phyloP scores from a whole-genome alignment of 2,113 vertebrate species.

The Marmota monax region DNA sequence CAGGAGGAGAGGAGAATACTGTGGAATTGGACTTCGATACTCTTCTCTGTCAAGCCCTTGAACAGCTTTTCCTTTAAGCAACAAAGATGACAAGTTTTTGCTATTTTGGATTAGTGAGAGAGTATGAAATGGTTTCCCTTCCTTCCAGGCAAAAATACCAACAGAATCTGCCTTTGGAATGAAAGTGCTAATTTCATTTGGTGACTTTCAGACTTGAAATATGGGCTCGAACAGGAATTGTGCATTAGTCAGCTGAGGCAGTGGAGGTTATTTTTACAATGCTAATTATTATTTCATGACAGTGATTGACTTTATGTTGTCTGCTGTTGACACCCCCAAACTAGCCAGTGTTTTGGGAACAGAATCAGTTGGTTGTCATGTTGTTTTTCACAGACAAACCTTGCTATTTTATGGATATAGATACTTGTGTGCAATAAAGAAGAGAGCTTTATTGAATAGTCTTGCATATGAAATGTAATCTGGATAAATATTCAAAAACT shows the following conservation, averaged over 20 bases:
- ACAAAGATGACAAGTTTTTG: slow-evolving; percentile 66
- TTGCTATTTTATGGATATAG: slow-evolving; percentile 40
- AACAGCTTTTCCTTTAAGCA: slow-evolving; percentile 59
- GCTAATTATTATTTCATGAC: slow-evolving; percentile 50
- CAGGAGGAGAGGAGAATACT: neutral
- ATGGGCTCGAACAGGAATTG: neutral
- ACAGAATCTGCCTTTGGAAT: slow-evolving; percentile 7
- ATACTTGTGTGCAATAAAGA: neutral
- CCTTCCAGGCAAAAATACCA: slow-evolving; percentile 74
- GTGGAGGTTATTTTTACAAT: neutral
- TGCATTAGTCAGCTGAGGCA: slow-evolving; percentile 36
- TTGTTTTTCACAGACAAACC: neutral
- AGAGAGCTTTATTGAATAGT: neutral
- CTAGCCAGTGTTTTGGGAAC: slow-evolving; percentile 64
- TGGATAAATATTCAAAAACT: slow-evolving; percentile 69
- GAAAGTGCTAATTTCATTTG: slow-evolving; percentile 70
- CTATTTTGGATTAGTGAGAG: slow-evolving; percentile 76
- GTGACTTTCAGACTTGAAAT: slow-evolving; percentile 46
- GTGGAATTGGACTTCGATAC: neutral
- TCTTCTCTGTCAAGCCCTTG: neutral
- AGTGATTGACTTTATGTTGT: slow-evolving; percentile 27
- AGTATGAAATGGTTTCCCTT: slow-evolving; percentile 68
- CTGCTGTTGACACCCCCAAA: slow-evolving; percentile 41
- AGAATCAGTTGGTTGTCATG: neutral
- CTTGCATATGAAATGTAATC: slow-evolving; percentile 15